Evolutionary conservation across 2,797 vertebrate genomes (phyloP), one percentile per base, ranked within the genome.

Genomic region (Epinephelus malabaricus): DNA sequence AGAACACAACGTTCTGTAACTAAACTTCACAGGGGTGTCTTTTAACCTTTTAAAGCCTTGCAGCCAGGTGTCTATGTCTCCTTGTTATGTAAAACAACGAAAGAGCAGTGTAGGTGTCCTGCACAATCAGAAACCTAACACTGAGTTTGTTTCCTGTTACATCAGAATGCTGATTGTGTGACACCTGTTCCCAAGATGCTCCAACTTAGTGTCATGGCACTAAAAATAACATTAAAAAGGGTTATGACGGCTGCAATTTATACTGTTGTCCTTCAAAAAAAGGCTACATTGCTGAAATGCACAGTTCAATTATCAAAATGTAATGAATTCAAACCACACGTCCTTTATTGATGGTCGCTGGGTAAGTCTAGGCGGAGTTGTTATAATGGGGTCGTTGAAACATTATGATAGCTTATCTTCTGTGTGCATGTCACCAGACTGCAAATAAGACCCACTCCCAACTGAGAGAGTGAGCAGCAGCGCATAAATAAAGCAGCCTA

Each of bases 371-470:
- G 91, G 82, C 10, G 89, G 85, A 61, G 88, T 23, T 79, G 80
- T 64, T 79, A 43, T 58, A 69, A 73, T 27, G 51, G 40, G 59
- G 60, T 63, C 11, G 27, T 71, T 83, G 79, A 86, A 70, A 82
- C 60, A 53, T 27, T 23, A 15, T 18, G 88, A 92, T 92, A 93
- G 30, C 90, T 92, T 95, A 95, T 95, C 93, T 91, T 19, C 23
- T 8, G 43, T 4, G 56, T 59, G 60, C 93, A 92, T 55, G 72
- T 73, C 58, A 59, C 27, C 68, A 46, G 2, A 34, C 65, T 70
- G 64, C 27, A 72, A 50, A 11, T 1, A 25, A 63, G 21, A 23
- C 25, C 18, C 45, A 19, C 49, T 70, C 17, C 63, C 55, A 27
- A 74, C 27, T 23, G 21, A 46, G 50, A 23, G 66, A 56, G 6